These are phyloP conservation scores for Diadema setosum DNA, from an alignment of 35 echinoderm and acorn worm genomes.

Conservation along the genomic window DNA sequence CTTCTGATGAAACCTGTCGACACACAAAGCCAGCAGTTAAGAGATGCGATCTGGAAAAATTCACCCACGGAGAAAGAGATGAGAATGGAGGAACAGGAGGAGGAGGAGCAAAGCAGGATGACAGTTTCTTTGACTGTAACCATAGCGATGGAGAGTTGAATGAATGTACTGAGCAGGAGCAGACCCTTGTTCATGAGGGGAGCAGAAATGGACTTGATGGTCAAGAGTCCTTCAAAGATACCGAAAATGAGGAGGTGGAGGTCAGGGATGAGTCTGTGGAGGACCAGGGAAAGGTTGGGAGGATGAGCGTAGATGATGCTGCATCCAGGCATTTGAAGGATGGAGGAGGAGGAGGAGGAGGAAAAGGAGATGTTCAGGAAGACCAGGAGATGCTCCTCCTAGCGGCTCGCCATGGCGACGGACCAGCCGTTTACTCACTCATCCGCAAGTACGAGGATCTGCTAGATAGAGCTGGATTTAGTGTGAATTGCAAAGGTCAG, in stretches of 20 bases:
- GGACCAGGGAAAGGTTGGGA: neutral
- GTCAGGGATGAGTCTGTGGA: neutral
- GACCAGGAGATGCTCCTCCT: constrained; percentile 15
- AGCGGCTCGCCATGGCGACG: constrained; percentile 38
- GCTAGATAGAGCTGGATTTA: neutral
- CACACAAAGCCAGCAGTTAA: no score
- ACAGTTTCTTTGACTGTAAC: no score
- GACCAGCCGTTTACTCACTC: neutral
- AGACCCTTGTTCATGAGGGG: neutral
- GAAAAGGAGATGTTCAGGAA: neutral
- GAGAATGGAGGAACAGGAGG: no score
- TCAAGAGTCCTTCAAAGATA: no score
- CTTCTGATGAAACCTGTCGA: no score
- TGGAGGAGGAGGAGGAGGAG: neutral
- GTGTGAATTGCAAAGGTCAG: constrained; percentile 73
- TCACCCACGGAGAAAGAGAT: no score
- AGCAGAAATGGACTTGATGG: neutral
- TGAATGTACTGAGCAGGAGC: no score
- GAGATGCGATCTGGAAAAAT: no score
- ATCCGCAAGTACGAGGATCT: neutral
- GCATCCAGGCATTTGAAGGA: no score
- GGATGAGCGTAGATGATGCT: no score
- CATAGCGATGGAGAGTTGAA: no score
- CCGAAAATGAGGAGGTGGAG: neutral
- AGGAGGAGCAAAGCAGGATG: no score